These are phyloP conservation scores for Gryon sp. DNA, from an alignment of 1,140 invertebrate genomes.

Conservation along the genomic window DNA sequence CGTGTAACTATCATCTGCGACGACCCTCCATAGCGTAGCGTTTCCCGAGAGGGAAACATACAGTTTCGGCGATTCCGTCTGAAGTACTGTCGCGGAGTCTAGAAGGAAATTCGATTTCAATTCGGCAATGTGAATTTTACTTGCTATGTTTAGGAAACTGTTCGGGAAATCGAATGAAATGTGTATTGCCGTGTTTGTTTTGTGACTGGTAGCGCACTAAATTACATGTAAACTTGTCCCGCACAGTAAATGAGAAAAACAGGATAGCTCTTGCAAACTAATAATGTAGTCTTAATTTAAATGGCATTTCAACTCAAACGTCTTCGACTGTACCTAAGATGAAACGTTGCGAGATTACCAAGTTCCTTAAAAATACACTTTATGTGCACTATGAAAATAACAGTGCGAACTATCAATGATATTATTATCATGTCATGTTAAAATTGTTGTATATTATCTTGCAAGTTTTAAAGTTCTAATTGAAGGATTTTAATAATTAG, in stretches of 20 bases:
- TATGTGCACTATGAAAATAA: too few relatives aligned
- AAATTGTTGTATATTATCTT: too few relatives aligned
- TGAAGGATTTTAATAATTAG: too few relatives aligned
- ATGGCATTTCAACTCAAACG: slow-evolving; percentile 13
- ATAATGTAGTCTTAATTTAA: slow-evolving; percentile 37
- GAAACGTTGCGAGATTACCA: slow-evolving; percentile 7
- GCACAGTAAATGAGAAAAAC: slow-evolving; percentile 15
- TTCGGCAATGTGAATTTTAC: slow-evolving; percentile 48
- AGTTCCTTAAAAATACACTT: too few relatives aligned
- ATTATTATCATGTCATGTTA: too few relatives aligned
- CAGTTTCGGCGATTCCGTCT: slow-evolving; percentile 44
- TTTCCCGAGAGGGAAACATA: slow-evolving; percentile 55
- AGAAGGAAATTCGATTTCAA: slow-evolving; percentile 41
- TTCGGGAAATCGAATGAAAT: slow-evolving; percentile 46
- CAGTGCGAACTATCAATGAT: too few relatives aligned
- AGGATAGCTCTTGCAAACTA: not conserved
- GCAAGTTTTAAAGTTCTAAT: too few relatives aligned
- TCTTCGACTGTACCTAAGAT: slow-evolving; percentile 19
- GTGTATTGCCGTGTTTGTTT: slow-evolving; percentile 46
- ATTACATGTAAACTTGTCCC: slow-evolving; percentile 48
- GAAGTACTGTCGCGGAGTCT: slow-evolving; percentile 23
- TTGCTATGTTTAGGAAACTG: slow-evolving; percentile 38
- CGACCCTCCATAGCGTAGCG: slow-evolving; percentile 37
- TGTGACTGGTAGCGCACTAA: slow-evolving; percentile 28
- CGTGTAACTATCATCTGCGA: slow-evolving; percentile 72